Evolutionary conservation across 2,113 vertebrate genomes (phyloP).

Genomic region (Brienomyrus brachyistius): DNA sequence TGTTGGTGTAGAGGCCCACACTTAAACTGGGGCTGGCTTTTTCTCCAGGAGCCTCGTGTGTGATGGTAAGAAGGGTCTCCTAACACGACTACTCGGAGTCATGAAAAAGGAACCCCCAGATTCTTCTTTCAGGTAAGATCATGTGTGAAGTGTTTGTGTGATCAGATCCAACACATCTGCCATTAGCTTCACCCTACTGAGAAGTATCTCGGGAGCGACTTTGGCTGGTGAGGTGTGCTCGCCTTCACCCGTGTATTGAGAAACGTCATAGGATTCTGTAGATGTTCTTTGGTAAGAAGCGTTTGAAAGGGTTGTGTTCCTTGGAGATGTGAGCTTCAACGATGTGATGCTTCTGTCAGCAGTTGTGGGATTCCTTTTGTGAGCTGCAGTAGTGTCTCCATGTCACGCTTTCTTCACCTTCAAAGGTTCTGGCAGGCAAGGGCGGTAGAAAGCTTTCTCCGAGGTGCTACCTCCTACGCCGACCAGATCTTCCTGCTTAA

Average conservation of each 20-base stretch:
- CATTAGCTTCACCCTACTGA: neutral
- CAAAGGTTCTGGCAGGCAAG: conserved; percentile 95
- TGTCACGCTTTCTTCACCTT: neutral
- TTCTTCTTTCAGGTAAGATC: conserved; percentile 84
- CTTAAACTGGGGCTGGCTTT: neutral
- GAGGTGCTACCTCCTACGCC: conserved; percentile 94
- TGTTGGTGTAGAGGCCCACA: neutral
- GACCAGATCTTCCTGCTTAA: conserved; percentile 98
- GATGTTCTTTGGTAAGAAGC: neutral
- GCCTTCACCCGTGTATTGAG: neutral
- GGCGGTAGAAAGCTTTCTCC: conserved; percentile 94
- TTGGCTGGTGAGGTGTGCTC: neutral
- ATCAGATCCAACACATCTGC: neutral
- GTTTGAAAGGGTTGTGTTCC: neutral
- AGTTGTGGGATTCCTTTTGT: neutral
- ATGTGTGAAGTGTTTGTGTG: neutral
- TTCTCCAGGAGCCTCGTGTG: conserved; percentile 83
- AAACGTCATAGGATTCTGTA: neutral
- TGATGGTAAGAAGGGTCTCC: conserved; percentile 90
- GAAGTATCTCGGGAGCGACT: neutral
- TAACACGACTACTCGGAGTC: conserved; percentile 87
- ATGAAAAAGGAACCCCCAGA: conserved; percentile 98
- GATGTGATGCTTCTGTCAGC: neutral
- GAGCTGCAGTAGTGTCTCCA: neutral
- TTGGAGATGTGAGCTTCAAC: neutral